Evolutionary conservation across 1,140 invertebrate genomes (phyloP).

Genomic region (Drosophila sucinea): DNA sequence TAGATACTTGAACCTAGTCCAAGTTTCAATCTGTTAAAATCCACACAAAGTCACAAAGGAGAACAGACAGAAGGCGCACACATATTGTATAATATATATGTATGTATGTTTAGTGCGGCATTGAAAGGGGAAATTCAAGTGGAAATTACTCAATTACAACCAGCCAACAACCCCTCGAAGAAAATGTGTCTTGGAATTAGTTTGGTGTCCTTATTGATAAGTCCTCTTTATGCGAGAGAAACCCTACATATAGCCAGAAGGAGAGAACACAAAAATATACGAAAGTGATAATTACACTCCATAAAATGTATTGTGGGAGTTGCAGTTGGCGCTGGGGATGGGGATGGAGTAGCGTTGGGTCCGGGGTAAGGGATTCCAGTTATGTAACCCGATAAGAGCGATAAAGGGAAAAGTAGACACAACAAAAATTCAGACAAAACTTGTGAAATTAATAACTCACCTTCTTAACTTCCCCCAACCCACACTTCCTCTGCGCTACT

Average conservation of each 20-base stretch:
- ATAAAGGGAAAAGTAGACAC: conserved; percentile 18
- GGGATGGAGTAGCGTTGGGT: not conserved
- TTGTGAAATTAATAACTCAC: conserved; percentile 76
- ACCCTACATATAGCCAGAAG: conserved; percentile 55
- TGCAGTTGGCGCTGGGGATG: not conserved
- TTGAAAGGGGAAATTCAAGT: conserved; percentile 81
- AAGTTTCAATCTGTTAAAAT: conserved; percentile 71
- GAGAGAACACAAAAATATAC: conserved; percentile 19
- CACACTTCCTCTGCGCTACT: not conserved
- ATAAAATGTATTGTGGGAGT: conserved; percentile 40
- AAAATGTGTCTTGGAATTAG: conserved; percentile 17
- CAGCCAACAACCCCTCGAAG: conserved; percentile 24
- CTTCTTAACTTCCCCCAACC: not conserved
- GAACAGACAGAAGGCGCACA: conserved; percentile 36
- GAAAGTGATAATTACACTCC: conserved; percentile 69
- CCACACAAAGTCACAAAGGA: conserved; percentile 74
- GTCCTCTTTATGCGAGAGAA: conserved; percentile 44
- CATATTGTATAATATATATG: no score
- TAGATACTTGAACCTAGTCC: conserved; percentile 49
- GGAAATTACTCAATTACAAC: conserved; percentile 81
- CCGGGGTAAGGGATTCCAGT: conserved; percentile 38
- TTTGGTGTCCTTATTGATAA: conserved; percentile 45
- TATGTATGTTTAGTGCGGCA: conserved; percentile 3
- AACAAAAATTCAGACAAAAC: conserved; percentile 54
- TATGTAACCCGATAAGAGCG: conserved; percentile 73